Percentiles rank a stretch among this genome's conserved stretches.
phyloP scores from a whole-genome alignment of 1,140 invertebrate genomes.

The Hesperophylax magnus region DNA sequence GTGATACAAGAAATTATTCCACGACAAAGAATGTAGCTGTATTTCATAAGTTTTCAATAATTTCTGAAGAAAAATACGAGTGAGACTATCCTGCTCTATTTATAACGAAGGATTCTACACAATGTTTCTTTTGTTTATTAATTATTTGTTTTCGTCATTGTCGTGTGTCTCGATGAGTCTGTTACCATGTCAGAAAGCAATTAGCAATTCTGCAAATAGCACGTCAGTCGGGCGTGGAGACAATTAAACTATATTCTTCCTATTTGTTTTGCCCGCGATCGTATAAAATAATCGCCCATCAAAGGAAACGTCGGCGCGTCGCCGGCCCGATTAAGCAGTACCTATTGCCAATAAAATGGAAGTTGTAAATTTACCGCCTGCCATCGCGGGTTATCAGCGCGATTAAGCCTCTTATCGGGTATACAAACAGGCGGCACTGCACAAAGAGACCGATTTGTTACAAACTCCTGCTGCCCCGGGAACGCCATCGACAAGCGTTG shows the following conservation, averaged over 20 bases:
- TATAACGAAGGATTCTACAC: too few relatives aligned
- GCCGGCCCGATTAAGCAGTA: conserved; percentile 28
- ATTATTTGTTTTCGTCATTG: too few relatives aligned
- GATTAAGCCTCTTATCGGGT: conserved; percentile 30
- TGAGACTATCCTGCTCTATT: too few relatives aligned
- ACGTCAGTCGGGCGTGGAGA: background rate
- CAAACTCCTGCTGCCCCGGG: background rate
- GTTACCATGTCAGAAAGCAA: too few relatives aligned
- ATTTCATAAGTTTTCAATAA: too few relatives aligned
- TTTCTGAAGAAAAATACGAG: too few relatives aligned
- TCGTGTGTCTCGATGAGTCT: too few relatives aligned
- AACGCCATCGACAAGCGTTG: conserved; percentile 5
- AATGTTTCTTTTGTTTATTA: too few relatives aligned
- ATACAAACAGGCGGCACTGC: conserved; percentile 7
- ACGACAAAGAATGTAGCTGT: too few relatives aligned
- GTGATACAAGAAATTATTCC: too few relatives aligned
- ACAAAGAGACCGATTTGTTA: conserved; percentile 26
- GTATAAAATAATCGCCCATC: conserved; percentile 25
- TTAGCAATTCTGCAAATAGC: background rate
- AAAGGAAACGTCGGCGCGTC: conserved; percentile 29
- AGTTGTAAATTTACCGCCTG: conserved; percentile 38
- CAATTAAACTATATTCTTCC: conserved; percentile 9
- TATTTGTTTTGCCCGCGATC: background rate
- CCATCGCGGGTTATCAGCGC: conserved; percentile 36
- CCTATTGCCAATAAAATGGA: conserved; percentile 41